phyloP scores from a whole-genome alignment of 2,113 vertebrate genomes.

The Coracopsis vasa region DNA sequence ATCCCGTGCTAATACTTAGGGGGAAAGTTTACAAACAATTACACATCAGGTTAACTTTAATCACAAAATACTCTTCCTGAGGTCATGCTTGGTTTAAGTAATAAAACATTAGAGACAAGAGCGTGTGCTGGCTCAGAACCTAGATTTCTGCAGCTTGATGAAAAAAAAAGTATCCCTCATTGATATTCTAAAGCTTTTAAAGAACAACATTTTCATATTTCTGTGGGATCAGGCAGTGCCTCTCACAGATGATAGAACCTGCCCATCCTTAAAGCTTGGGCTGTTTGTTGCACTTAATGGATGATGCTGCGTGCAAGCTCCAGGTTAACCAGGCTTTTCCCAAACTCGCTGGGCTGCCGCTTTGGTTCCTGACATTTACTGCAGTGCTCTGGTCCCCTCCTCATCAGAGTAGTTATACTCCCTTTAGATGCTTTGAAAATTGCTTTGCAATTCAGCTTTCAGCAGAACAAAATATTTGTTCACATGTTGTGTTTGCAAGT shows the following conservation, averaged over 20 bases:
- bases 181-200: neutral
- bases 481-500: neutral
- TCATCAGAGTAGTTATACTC: neutral
- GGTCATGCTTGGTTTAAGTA: neutral
- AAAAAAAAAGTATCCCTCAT: neutral
- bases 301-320: fast-evolving
- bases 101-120: neutral
- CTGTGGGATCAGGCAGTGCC: neutral
- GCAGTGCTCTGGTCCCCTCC: fast-evolving
- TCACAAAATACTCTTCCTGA: neutral
- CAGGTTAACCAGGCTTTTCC: neutral
- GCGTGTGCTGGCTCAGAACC: neutral
- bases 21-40: neutral
- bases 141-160: neutral
- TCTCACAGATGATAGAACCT: neutral
- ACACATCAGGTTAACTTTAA: neutral
- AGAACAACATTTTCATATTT: neutral
- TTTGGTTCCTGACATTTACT: neutral
- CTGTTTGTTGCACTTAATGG: neutral
- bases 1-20: neutral
- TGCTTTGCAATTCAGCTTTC: neutral
- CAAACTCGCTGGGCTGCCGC: neutral
- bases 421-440: neutral
- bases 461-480: neutral
- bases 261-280: neutral